A percentile compares a stretch with the other conserved stretches of the same genome.
Conservation (phyloP, 2,888 invertebrate genomes). For the Catocala fraxini region DNA sequence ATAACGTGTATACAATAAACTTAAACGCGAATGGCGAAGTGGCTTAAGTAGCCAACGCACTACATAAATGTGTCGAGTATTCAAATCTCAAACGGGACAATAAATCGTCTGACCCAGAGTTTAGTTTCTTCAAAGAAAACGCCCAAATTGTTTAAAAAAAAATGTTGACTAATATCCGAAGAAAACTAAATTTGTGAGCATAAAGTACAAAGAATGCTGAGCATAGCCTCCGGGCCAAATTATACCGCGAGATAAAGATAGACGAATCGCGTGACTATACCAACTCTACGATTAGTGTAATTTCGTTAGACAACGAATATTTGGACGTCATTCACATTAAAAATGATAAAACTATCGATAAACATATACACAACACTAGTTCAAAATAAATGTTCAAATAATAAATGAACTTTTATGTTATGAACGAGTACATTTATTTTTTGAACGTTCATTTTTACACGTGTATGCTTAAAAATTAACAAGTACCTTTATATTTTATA, state of each 20-base stretch:
- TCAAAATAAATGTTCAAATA: neutral
- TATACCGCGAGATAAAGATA: constrained; percentile 77
- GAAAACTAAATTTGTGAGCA: constrained; percentile 31
- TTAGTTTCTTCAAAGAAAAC: no score
- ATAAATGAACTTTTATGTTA: neutral
- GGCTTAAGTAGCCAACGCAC: no score
- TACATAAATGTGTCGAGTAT: no score
- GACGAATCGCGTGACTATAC: constrained; percentile 81
- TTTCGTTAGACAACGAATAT: constrained; percentile 70
- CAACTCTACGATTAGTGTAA: constrained; percentile 72
- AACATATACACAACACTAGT: constrained; percentile 6
- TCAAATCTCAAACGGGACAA: no score
- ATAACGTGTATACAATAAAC: no score
- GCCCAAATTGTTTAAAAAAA: neutral
- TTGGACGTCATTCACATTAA: constrained; percentile 56
- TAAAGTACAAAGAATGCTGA: constrained; percentile 67
- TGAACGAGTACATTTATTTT: no score
- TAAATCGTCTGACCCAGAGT: no score
- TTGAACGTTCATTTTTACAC: no score
- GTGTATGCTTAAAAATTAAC: no score
- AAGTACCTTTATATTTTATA: no score
- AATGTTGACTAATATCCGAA: constrained; percentile 27
- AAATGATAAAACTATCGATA: constrained; percentile 7
- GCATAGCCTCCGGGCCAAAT: constrained; percentile 76
- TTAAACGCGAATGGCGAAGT: no score